Percentiles rank a stretch among this genome's conserved stretches.
phyloP scores from a whole-genome alignment of 2,888 invertebrate species.

The Serrognathus titanus region DNA sequence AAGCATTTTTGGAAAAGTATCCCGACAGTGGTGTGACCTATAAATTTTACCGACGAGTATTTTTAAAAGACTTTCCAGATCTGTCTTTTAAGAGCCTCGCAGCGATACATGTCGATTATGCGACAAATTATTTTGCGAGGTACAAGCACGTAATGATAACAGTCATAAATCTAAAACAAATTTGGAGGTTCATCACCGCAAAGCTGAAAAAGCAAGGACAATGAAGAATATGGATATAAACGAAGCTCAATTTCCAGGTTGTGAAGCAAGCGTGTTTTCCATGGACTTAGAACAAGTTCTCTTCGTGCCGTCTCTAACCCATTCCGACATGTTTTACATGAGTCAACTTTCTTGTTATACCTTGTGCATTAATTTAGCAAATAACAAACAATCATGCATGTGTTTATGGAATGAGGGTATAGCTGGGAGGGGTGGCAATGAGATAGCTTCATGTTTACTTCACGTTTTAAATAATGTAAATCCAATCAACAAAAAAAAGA shows the following conservation, averaged over 20 bases:
- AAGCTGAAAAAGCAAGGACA: constrained; percentile 4
- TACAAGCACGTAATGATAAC: no score
- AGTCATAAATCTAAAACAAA: background rate
- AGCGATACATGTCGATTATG: no score
- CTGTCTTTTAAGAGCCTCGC: no score
- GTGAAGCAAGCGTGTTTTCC: constrained; percentile 9
- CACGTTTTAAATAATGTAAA: background rate
- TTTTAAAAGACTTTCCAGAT: no score
- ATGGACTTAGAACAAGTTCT: constrained; percentile 15
- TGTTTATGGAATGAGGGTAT: constrained; percentile 29
- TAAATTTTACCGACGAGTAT: no score
- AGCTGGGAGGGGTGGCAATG: constrained; percentile 28
- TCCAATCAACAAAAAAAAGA: constrained; percentile 1
- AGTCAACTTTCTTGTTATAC: constrained; percentile 7
- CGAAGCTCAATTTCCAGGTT: constrained; percentile 3
- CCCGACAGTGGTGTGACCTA: no score
- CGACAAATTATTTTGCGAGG: no score
- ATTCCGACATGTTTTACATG: constrained; percentile 5
- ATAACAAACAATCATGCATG: constrained; percentile 24
- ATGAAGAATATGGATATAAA: constrained; percentile 4
- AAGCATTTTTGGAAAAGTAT: no score
- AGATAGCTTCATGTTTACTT: constrained; percentile 19
- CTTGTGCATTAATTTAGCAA: constrained; percentile 1
- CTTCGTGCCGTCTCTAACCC: constrained; percentile 6
- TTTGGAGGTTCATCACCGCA: constrained; percentile 7